Percentiles rank a stretch among this genome's conserved stretches.
Conservation (phyloP, 2,888 invertebrate species). For the Sicus ferrugineus region DNA sequence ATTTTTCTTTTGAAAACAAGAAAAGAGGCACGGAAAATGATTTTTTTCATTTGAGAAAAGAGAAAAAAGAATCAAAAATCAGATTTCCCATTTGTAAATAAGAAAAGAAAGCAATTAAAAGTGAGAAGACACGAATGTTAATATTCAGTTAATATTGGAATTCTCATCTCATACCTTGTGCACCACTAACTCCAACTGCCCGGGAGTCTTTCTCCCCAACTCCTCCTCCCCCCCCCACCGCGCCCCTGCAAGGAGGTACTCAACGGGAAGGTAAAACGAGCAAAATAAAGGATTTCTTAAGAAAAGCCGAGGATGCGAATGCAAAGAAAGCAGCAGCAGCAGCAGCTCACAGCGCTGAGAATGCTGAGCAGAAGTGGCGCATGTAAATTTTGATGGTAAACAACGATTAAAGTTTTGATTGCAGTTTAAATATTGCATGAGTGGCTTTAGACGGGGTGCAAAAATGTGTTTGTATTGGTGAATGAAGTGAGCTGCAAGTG, state of each 20-base stretch:
- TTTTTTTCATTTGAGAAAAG: too few relatives aligned
- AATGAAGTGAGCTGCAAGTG: slow-evolving; percentile 27
- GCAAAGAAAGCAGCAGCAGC: neutral
- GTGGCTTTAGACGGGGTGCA: slow-evolving; percentile 45
- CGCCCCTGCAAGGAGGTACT: slow-evolving; percentile 2
- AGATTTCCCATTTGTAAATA: too few relatives aligned
- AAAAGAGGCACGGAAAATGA: too few relatives aligned
- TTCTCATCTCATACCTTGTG: too few relatives aligned
- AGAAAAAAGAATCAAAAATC: too few relatives aligned
- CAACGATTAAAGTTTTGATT: slow-evolving; percentile 64
- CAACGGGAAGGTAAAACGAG: slow-evolving; percentile 22
- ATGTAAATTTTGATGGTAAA: slow-evolving; percentile 63
- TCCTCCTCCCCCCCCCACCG: slow-evolving; percentile 2
- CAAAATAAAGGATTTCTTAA: slow-evolving; percentile 1
- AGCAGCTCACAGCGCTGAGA: slow-evolving; percentile 18
- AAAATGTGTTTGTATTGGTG: slow-evolving; percentile 32
- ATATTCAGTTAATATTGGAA: too few relatives aligned
- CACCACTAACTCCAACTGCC: too few relatives aligned
- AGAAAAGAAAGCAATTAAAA: too few relatives aligned
- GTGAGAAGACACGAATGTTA: too few relatives aligned
- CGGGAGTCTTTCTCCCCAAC: too few relatives aligned
- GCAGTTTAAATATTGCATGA: slow-evolving; percentile 63
- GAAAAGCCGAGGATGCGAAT: slow-evolving; percentile 19
- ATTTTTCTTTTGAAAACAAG: too few relatives aligned
- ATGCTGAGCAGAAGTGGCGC: slow-evolving; percentile 40